Conservation (phyloP, 92 coral and sea anemone species). For the Actinostola sp. region DNA sequence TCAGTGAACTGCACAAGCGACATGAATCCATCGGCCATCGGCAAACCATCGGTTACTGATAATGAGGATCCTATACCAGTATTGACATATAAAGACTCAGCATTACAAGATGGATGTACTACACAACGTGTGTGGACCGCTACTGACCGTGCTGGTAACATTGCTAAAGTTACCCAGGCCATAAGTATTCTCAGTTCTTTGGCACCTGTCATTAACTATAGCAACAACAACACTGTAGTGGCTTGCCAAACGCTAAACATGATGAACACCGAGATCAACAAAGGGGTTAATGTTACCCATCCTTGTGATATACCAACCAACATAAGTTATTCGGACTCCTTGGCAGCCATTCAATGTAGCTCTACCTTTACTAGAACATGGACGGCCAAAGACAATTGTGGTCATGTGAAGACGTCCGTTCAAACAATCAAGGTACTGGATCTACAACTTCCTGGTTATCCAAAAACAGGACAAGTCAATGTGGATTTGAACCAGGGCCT, state of each 20-base stretch:
- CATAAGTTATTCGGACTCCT: slow-evolving; percentile 62
- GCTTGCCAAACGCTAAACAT: slow-evolving; percentile 65
- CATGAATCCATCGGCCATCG: slow-evolving; percentile 53
- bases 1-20: slow-evolving; percentile 58
- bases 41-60: slow-evolving; percentile 62
- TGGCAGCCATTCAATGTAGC: slow-evolving; percentile 56
- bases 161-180: slow-evolving; percentile 50
- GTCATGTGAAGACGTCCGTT: slow-evolving; percentile 32
- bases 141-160: slow-evolving; percentile 76
- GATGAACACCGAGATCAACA: slow-evolving; percentile 52
- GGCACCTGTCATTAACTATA: slow-evolving; percentile 37
- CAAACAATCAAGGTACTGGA: slow-evolving; percentile 58
- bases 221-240: slow-evolving; percentile 36
- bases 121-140: slow-evolving; percentile 66
- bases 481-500: slow-evolving; percentile 65
- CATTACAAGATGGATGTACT: slow-evolving; percentile 52
- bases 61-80: slow-evolving; percentile 62
- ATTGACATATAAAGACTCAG: slow-evolving; percentile 44
- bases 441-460: slow-evolving; percentile 79
- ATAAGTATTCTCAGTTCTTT: slow-evolving; percentile 24
- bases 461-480: slow-evolving; percentile 68
- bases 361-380: slow-evolving; percentile 67
- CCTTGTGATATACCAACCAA: slow-evolving; percentile 69
- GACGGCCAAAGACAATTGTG: slow-evolving; percentile 68
- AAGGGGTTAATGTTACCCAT: slow-evolving; percentile 65